Conservation (phyloP, 1,140 invertebrate genomes). For the Venustaconcha ellipsiformis region DNA sequence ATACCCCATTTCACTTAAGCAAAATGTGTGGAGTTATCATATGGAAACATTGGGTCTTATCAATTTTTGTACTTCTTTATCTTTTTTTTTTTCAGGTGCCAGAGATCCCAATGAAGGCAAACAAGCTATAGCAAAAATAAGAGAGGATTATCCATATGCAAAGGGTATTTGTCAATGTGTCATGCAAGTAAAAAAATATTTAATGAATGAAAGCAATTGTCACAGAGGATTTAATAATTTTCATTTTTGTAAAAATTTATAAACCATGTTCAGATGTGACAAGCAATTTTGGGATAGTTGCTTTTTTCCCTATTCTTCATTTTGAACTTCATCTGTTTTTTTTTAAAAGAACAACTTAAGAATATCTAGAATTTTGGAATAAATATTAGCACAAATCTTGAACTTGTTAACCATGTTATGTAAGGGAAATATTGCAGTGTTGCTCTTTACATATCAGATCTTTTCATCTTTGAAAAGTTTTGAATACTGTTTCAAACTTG, state of each 20-base stretch:
- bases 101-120: constrained; percentile 29
- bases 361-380: too few relatives aligned
- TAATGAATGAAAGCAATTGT: neutral
- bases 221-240: neutral
- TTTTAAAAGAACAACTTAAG: too few relatives aligned
- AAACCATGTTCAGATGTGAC: neutral
- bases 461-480: too few relatives aligned
- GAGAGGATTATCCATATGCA: constrained; percentile 45
- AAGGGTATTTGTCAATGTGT: constrained; percentile 32
- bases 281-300: neutral
- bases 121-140: constrained; percentile 35
- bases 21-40: too few relatives aligned
- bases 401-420: too few relatives aligned
- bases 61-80: neutral
- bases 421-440: too few relatives aligned
- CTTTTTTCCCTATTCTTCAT: neutral
- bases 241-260: neutral
- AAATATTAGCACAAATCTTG: too few relatives aligned
- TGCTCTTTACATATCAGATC: too few relatives aligned
- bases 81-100: constrained; percentile 21
- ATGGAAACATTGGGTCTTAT: too few relatives aligned
- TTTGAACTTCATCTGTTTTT: too few relatives aligned
- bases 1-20: too few relatives aligned
- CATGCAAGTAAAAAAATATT: neutral
- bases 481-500: too few relatives aligned